phyloP scores from a whole-genome alignment of 2,888 invertebrate genomes.

The Automeris io region DNA sequence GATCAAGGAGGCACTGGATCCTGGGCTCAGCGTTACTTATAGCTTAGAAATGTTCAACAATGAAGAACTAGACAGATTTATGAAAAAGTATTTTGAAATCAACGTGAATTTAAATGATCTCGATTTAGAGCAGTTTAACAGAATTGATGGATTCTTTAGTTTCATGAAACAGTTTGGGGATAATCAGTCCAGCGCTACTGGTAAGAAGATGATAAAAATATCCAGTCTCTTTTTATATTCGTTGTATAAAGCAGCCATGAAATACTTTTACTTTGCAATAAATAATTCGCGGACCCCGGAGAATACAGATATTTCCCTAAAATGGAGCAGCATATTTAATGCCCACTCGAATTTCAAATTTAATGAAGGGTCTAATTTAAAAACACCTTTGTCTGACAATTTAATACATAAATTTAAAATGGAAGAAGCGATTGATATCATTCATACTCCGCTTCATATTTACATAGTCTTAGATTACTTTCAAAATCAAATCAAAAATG shows the following conservation, averaged over 20 bases:
- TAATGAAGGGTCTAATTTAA: neutral
- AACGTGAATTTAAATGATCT: conserved; percentile 1
- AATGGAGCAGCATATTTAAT: conserved; percentile 1
- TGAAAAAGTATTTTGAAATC: neutral
- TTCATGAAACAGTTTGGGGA: neutral
- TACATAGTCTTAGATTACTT: conserved; percentile 10
- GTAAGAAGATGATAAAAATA: neutral
- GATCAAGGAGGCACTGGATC: neutral
- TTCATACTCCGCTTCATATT: conserved; percentile 7
- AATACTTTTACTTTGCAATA: neutral
- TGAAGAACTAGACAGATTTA: neutral
- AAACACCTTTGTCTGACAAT: neutral
- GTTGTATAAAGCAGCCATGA: neutral
- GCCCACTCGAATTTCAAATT: neutral
- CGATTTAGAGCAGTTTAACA: neutral
- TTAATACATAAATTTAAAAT: neutral
- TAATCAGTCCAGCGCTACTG: neutral
- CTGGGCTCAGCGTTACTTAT: neutral
- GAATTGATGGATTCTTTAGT: neutral
- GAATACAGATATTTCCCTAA: neutral
- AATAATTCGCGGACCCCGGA: neutral
- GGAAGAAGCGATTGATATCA: neutral
- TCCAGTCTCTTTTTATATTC: neutral
- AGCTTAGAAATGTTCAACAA: neutral
- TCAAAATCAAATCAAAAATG: conserved; percentile 2